phyloP scores from a whole-genome alignment of 2,113 vertebrate genomes.

The Lamprologus sp. region DNA sequence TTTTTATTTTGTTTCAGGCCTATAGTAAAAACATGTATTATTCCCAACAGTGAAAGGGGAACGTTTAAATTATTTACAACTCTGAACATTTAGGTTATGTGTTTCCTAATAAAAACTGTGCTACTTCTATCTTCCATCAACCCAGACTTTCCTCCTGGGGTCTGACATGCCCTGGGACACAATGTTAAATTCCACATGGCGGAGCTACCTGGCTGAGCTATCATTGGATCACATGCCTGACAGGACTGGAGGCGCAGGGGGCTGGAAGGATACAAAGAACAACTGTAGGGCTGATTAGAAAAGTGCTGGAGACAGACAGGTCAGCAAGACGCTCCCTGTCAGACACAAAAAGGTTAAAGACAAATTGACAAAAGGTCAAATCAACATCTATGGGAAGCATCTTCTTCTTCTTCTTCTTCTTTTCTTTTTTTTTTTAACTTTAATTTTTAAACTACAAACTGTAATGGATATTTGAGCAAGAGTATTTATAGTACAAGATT shows the following conservation, averaged over 20 bases:
- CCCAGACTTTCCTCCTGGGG: conserved; percentile 39
- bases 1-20: neutral
- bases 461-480: neutral
- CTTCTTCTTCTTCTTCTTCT: neutral
- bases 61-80: neutral
- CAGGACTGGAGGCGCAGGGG: neutral
- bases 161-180: conserved; percentile 31
- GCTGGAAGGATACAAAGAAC: neutral
- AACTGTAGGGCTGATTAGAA: conserved; percentile 37
- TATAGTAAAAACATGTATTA: neutral
- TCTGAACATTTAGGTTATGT: neutral
- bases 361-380: neutral
- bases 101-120: neutral
- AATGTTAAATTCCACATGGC: conserved; percentile 71
- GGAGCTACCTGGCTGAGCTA: conserved; percentile 60
- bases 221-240: conserved; percentile 54
- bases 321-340: neutral
- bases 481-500: neutral
- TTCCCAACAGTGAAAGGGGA: neutral
- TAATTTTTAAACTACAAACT: neutral
- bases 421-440: neutral
- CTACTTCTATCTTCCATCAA: neutral
- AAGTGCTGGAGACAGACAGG: conserved; percentile 41
- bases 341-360: neutral
- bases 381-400: neutral